These are phyloP conservation scores for Clivina fossor DNA, from an alignment of 2,888 invertebrate genomes.

Conservation along the genomic window DNA sequence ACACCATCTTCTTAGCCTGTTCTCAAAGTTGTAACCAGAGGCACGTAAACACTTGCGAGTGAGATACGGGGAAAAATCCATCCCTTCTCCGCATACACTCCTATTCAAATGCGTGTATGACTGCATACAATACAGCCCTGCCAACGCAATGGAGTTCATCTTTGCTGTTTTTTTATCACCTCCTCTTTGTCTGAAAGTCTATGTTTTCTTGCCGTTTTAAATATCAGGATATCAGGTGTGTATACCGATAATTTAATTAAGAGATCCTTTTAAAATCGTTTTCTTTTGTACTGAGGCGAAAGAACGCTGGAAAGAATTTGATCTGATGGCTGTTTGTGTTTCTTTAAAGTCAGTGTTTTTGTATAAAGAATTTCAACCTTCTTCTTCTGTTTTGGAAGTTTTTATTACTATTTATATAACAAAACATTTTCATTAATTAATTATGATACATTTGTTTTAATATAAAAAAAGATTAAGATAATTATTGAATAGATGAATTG, in stretches of 20 bases:
- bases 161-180: neutral
- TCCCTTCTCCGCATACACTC: conserved; percentile 45
- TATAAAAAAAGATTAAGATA: too few species aligned
- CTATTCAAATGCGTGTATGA: conserved; percentile 24
- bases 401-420: too few species aligned
- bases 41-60: conserved; percentile 54
- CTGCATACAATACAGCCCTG: too few species aligned
- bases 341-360: too few species aligned
- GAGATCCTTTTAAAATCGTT: conserved; percentile 50
- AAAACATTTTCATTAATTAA: too few species aligned
- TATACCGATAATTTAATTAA: conserved; percentile 54
- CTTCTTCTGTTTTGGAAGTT: too few species aligned
- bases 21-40: conserved; percentile 44
- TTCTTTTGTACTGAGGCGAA: conserved; percentile 44
- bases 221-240: conserved; percentile 52
- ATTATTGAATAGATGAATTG: too few species aligned
- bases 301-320: conserved; percentile 35
- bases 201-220: conserved; percentile 49
- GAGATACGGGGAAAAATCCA: conserved; percentile 50
- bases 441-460: too few species aligned
- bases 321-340: conserved; percentile 8
- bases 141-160: conserved; percentile 13
- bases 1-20: conserved; percentile 49
- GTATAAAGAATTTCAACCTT: too few species aligned
- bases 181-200: conserved; percentile 36